Base-by-base conservation (phyloP, 2,888 invertebrate genomes). In the Lumbricus terrestris region DNA sequence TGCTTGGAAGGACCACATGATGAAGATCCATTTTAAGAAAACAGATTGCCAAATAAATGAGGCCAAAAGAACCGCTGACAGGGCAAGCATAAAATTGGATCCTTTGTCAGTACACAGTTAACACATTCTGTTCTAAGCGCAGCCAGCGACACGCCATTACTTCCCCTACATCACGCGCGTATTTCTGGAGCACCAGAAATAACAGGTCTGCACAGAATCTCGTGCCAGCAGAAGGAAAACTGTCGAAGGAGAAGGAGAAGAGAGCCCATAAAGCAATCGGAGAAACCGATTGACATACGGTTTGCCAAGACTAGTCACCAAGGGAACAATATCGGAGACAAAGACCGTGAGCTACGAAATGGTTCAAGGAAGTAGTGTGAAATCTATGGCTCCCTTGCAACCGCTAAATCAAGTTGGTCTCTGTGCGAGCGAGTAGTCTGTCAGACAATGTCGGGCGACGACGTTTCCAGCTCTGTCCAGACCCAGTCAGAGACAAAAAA, bases 361-460 rank as follows among this genome's bases (percentile, higher is more conserved):
- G 85, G 34, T 85, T 85, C 85, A 35, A 35, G 85, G 35, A 37
- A 35, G 85, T 37, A 85, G 85, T 34, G 85, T 85, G 85, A 85
- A 85, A 85, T 85, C 85, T 85, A 85, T 85, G 35, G 85, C 20
- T 85, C 85, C 85, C 85, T 20, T 85, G 85, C n/a, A 85, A 85
- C 85, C 85, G 85, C n/a, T 85, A 85, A 85, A 85, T 85, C 85
- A 85, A 85, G n/a, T 33, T 18, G 35, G 85, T 33, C 34, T 69
- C 69, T 69, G 69, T 13, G 69, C 8, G 69, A 69, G n/a, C n/a
- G n/a, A n/a, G n/a, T n/a, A n/a, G 69, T 69, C n/a, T 8, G n/a
- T n/a, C 69, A 13, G 69, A 69, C 69, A 69, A 29, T n/a, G 69
- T 69, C n/a, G 29, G n/a, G 29, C n/a, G 69, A n/a, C 69, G n/a